Conservation (phyloP, 2,888 invertebrate genomes). For the Sphaeridia pumilis region DNA sequence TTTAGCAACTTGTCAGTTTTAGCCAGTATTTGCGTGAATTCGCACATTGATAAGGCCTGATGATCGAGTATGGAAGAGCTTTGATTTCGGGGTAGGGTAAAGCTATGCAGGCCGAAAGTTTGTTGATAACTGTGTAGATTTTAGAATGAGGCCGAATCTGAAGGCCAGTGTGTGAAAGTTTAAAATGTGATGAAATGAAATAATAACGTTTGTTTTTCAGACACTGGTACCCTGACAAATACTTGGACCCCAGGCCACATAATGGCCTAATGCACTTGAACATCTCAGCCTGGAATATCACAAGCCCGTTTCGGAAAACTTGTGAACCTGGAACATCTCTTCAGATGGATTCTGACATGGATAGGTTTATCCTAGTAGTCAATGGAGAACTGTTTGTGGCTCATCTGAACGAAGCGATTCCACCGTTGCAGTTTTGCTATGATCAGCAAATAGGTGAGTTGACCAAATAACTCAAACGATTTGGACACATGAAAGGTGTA, state of each 20-base stretch:
- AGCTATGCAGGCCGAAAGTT: no score
- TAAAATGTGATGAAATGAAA: no score
- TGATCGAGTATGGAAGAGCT: no score
- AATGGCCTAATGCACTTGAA: conserved; percentile 17
- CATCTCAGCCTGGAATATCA: conserved; percentile 28
- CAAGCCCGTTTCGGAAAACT: conserved; percentile 17
- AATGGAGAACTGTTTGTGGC: conserved; percentile 29
- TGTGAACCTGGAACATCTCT: conserved; percentile 23
- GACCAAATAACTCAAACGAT: neutral
- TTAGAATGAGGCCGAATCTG: no score
- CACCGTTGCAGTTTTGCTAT: conserved; percentile 30
- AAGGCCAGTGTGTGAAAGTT: no score
- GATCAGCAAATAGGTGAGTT: conserved; percentile 23
- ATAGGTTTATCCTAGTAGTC: conserved; percentile 21
- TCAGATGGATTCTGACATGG: conserved; percentile 29
- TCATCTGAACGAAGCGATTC: conserved; percentile 21
- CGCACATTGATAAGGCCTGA: no score
- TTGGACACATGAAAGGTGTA: no score
- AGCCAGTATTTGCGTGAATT: no score
- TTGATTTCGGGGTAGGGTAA: no score
- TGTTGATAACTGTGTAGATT: no score
- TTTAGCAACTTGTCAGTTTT: no score
- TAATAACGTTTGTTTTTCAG: conserved; percentile 16
- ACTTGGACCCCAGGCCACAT: conserved; percentile 17
- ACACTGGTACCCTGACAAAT: conserved; percentile 31